Conservation (phyloP, 2,113 vertebrate species). For the Gadus macrocephalus region DNA sequence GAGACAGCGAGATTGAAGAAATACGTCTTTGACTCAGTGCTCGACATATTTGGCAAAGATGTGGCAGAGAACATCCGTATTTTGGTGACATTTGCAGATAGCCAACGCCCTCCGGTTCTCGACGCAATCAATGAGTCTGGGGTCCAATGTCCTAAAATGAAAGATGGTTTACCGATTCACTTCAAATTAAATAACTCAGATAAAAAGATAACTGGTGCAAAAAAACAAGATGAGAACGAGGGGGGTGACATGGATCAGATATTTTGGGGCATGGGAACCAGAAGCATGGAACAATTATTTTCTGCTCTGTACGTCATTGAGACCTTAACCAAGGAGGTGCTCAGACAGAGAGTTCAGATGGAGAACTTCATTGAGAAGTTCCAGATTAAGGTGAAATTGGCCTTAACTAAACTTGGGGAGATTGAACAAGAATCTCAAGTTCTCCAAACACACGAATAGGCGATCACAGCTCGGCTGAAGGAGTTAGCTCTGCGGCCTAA, state of each 20-base stretch:
- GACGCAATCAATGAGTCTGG: constrained; percentile 31
- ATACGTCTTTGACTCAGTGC: constrained; percentile 51
- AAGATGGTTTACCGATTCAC: constrained; percentile 21
- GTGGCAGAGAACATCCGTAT: constrained; percentile 47
- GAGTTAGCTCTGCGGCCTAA: constrained; percentile 47
- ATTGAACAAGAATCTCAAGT: constrained; percentile 20
- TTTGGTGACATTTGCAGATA: constrained; percentile 56
- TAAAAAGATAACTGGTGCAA: no score
- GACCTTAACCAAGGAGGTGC: constrained; percentile 24
- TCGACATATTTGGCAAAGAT: constrained; percentile 59
- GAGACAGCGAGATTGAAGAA: constrained; percentile 35
- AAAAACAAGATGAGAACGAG: no score
- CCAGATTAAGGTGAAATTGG: constrained; percentile 11
- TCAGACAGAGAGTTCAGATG: constrained; percentile 31
- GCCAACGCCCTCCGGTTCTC: constrained; percentile 40
- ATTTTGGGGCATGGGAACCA: constrained; percentile 23
- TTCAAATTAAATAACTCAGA: constrained; percentile 67
- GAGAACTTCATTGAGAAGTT: constrained; percentile 34
- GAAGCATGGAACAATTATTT: constrained; percentile 22
- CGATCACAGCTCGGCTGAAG: constrained; percentile 36
- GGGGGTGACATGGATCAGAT: neutral
- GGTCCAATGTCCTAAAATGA: constrained; percentile 40
- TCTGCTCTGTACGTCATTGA: neutral
- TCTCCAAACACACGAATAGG: constrained; percentile 18
- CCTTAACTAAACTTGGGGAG: constrained; percentile 45